phyloP scores from a whole-genome alignment of 2,113 vertebrate species.

The Periophthalmus modestus region DNA sequence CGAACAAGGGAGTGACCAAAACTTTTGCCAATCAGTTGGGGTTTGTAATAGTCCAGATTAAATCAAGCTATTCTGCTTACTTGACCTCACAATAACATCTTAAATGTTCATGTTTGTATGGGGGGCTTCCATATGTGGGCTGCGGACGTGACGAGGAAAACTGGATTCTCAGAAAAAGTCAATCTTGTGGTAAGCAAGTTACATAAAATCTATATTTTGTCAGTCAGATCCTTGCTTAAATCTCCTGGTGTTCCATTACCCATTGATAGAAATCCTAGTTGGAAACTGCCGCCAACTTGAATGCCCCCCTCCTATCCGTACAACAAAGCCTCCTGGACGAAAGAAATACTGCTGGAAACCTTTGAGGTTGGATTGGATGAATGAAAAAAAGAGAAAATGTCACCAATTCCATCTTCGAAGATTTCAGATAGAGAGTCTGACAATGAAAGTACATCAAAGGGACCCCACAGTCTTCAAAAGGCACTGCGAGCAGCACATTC shows the following conservation, averaged over 20 bases:
- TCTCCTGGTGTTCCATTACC: slow-evolving; percentile 62
- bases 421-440: slow-evolving; percentile 75
- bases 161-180: slow-evolving; percentile 26
- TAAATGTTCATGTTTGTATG: background rate
- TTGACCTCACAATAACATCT: slow-evolving; percentile 1
- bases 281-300: slow-evolving; percentile 60
- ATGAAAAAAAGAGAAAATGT: slow-evolving; percentile 76
- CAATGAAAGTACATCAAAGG: slow-evolving; percentile 78
- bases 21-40: background rate
- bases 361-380: slow-evolving; percentile 78
- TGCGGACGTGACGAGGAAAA: slow-evolving; percentile 10
- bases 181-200: slow-evolving; percentile 18
- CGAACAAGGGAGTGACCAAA: background rate
- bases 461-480: slow-evolving; percentile 77
- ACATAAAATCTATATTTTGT: slow-evolving; percentile 48
- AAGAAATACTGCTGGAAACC: slow-evolving; percentile 66
- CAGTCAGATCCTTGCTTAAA: slow-evolving; percentile 46
- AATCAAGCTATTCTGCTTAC: background rate
- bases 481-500: slow-evolving; percentile 67
- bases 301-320: slow-evolving; percentile 42
- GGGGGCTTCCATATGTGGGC: slow-evolving; percentile 3
- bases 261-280: slow-evolving; percentile 59
- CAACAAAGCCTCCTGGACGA: slow-evolving; percentile 68
- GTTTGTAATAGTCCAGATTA: background rate
- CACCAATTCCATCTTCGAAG: slow-evolving; percentile 73